These are phyloP conservation scores for Brienomyrus brachyistius DNA, from an alignment of 2,113 vertebrate genomes.

Conservation along the genomic window DNA sequence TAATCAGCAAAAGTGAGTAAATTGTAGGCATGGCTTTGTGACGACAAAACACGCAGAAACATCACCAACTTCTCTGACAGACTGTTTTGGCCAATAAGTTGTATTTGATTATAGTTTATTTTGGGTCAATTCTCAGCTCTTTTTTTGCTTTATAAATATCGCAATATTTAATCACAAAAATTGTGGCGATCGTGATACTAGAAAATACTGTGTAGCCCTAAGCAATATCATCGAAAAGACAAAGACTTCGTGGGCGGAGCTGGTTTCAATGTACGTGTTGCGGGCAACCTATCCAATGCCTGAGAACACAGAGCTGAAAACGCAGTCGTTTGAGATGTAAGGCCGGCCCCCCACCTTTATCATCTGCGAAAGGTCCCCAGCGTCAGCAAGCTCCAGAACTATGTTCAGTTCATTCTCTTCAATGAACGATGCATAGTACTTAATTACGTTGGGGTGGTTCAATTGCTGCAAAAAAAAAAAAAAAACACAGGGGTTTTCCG, in stretches of 20 bases:
- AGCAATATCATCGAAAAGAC: background rate
- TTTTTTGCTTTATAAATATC: background rate
- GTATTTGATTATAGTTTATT: background rate
- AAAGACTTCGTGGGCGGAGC: background rate
- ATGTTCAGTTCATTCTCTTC: constrained; percentile 97
- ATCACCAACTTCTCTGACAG: background rate
- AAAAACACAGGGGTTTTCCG: background rate
- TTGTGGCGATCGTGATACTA: background rate
- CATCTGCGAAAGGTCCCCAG: constrained; percentile 95
- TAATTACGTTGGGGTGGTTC: constrained; percentile 97
- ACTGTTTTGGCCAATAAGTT: background rate
- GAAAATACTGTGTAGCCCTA: background rate
- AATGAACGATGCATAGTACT: constrained; percentile 98
- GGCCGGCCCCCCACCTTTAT: constrained; percentile 76
- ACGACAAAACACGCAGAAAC: background rate
- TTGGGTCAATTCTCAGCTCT: background rate
- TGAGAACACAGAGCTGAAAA: background rate
- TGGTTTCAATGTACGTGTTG: background rate
- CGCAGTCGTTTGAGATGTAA: background rate
- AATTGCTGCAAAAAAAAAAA: constrained; percentile 70
- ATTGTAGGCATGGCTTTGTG: background rate
- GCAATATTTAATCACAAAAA: background rate
- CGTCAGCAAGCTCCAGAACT: constrained; percentile 93
- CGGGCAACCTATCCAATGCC: background rate
- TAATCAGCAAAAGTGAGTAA: background rate